phyloP scores from a whole-genome alignment of 2,113 vertebrate species.

The Triplophysa siluroides region DNA sequence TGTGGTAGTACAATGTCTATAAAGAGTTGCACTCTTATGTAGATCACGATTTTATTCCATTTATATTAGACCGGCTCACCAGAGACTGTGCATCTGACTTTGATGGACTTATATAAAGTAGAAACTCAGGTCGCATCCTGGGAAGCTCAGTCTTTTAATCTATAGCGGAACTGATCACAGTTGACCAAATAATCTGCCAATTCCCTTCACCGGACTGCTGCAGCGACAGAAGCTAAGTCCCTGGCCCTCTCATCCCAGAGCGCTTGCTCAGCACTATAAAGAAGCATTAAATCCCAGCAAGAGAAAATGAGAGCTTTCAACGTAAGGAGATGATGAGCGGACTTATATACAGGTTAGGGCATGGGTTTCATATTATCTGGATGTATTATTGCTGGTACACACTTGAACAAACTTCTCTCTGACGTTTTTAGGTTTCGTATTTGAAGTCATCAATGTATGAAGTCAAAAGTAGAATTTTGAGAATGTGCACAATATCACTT shows the following conservation, averaged over 20 bases:
- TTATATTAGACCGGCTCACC: conserved; percentile 24
- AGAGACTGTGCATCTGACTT: conserved; percentile 69
- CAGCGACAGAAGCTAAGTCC: conserved; percentile 71
- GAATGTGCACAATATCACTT: no score
- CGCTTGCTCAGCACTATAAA: conserved; percentile 76
- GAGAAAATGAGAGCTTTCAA: conserved; percentile 67
- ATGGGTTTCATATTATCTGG: conserved; percentile 1
- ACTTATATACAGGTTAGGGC: conserved; percentile 3
- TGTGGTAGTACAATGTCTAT: background rate
- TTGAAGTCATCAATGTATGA: background rate
- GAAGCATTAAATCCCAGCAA: conserved; percentile 65
- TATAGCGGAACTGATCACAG: conserved; percentile 76
- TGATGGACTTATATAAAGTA: conserved; percentile 69
- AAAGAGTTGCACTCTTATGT: background rate
- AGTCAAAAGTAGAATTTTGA: no score
- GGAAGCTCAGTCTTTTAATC: conserved; percentile 71
- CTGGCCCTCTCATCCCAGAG: conserved; percentile 69
- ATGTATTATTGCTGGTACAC: conserved; percentile 12
- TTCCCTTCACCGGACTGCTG: conserved; percentile 73
- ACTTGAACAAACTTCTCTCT: background rate
- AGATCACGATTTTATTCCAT: background rate
- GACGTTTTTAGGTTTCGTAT: background rate
- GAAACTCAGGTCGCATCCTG: conserved; percentile 64
- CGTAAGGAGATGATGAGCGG: conserved; percentile 34
- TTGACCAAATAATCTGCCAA: conserved; percentile 80